phyloP scores from a whole-genome alignment of 2,888 invertebrate species.

The Thera obeliscata region DNA sequence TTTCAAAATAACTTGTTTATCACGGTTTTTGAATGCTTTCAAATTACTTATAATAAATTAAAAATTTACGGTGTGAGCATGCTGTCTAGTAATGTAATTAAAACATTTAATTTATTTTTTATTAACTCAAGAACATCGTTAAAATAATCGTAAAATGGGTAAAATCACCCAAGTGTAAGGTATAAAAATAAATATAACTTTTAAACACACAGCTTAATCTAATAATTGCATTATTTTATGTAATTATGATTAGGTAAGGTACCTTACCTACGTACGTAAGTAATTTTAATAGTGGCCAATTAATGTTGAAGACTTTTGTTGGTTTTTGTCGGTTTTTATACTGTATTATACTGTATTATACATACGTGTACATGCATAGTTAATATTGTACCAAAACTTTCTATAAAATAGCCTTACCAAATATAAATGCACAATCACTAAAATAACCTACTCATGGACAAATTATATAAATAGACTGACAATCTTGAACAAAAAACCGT shows the following conservation, averaged over 20 bases:
- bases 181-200: conserved; percentile 26
- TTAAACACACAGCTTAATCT: conserved; percentile 20
- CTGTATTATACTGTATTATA: neutral
- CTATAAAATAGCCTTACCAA: conserved; percentile 1
- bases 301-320: neutral
- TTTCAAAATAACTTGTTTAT: no score
- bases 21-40: no score
- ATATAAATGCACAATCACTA: conserved; percentile 32
- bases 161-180: conserved; percentile 20
- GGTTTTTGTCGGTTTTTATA: neutral
- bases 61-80: neutral
- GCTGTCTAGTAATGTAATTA: neutral
- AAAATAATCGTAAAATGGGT: conserved; percentile 24
- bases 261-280: no score
- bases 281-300: no score
- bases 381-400: conserved; percentile 9
- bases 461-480: no score
- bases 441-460: conserved; percentile 17
- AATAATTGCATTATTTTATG: conserved; percentile 7
- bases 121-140: conserved; percentile 12
- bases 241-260: neutral
- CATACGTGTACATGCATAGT: neutral
- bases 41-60: neutral
- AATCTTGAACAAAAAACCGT: no score
- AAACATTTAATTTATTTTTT: conserved; percentile 2